A percentile compares a stretch with the other conserved stretches of the same genome.
phyloP scores from a whole-genome alignment of 2,797 vertebrate species.

The Etheostoma nigrum region DNA sequence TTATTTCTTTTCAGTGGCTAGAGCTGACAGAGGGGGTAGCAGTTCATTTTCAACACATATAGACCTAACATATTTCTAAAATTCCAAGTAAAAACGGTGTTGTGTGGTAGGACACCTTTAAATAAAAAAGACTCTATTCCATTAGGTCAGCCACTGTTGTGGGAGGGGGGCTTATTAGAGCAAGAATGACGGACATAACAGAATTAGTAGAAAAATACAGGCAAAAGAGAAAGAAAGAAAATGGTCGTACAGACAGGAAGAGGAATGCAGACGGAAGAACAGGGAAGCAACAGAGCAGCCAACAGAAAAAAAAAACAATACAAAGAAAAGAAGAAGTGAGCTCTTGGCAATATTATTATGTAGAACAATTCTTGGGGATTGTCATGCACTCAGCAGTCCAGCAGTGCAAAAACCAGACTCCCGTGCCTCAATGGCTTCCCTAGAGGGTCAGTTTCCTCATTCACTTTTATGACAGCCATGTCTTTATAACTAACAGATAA shows the following conservation, averaged over 20 bases:
- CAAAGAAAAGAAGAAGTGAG: neutral
- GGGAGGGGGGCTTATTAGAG: neutral
- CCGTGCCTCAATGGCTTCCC: neutral
- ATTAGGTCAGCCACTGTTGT: no score
- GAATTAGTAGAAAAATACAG: neutral
- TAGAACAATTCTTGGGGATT: neutral
- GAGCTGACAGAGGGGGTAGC: no score
- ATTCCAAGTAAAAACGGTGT: no score
- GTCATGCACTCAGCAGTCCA: constrained; percentile 17
- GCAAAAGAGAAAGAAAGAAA: neutral
- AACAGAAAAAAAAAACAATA: neutral
- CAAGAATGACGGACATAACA: neutral
- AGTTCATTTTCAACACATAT: no score
- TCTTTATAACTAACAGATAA: constrained; percentile 20
- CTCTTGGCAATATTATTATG: neutral
- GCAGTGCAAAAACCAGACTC: constrained; percentile 2
- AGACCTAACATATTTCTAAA: no score
- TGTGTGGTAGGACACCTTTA: no score
- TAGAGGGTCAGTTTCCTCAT: constrained; percentile 1
- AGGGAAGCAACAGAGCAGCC: neutral
- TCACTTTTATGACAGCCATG: constrained; percentile 12
- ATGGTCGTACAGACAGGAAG: neutral
- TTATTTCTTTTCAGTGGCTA: no score
- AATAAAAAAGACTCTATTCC: no score
- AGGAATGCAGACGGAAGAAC: neutral